These are phyloP conservation scores for Botia almorhae DNA, from an alignment of 2,797 vertebrate species.

Conservation along the genomic window DNA sequence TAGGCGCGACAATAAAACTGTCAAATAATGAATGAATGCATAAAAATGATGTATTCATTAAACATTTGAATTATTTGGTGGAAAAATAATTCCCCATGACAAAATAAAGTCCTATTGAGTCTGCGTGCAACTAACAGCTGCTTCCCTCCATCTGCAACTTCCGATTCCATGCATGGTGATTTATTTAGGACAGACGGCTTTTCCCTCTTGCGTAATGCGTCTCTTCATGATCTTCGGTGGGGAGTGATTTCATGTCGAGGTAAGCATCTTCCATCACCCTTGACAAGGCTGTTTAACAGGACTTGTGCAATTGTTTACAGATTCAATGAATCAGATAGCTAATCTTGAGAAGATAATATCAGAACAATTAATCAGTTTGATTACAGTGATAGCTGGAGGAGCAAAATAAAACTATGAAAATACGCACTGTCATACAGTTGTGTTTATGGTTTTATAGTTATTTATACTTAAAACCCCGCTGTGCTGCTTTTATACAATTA, in stretches of 20 bases:
- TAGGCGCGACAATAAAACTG: constrained; percentile 11
- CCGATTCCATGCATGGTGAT: constrained; percentile 10
- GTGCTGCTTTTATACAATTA: background rate
- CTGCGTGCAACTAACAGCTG: constrained; percentile 24
- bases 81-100: constrained; percentile 1
- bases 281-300: constrained; percentile 48
- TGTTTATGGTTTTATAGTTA: background rate
- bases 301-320: constrained; percentile 52
- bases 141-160: constrained; percentile 38
- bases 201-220: constrained; percentile 16
- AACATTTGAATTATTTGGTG: constrained; percentile 21
- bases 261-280: constrained; percentile 40
- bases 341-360: constrained; percentile 62
- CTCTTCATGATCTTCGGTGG: constrained; percentile 32
- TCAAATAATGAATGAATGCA: constrained; percentile 5
- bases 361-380: constrained; percentile 69
- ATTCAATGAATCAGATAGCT: constrained; percentile 51
- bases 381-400: constrained; percentile 53
- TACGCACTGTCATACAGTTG: constrained; percentile 3
- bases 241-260: constrained; percentile 27
- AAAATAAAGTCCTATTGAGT: constrained; percentile 25
- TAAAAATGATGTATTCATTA: constrained; percentile 22
- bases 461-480: background rate
- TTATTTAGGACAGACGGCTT: constrained; percentile 16
- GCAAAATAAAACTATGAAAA: constrained; percentile 3